Base-by-base conservation (phyloP, 1,140 invertebrate genomes). In the Brachionus calyciflorus region DNA sequence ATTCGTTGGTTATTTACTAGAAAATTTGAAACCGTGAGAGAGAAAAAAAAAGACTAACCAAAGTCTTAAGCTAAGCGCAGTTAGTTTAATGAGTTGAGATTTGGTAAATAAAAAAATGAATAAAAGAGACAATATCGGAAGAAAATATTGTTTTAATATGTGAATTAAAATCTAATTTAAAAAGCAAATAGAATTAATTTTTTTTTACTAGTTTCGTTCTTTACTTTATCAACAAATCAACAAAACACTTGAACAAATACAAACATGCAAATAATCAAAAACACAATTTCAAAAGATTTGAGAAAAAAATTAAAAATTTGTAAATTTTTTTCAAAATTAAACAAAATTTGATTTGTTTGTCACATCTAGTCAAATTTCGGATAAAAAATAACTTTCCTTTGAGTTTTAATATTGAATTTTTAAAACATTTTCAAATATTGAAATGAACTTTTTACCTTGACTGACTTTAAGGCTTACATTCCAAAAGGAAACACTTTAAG, bases 101-200 rank as follows among this genome's bases (percentile, higher is more conserved):
- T 37, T 60, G 28, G 53, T 33, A 60, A 60, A 60, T 33, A 33
- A 19, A 17, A 19, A 19, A 19, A 30, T 65, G 33, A 65, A 44
- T 41, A 24, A 65, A 26, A 21, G 9, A 41, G 17, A 65, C 28
- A 26, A 44, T 24, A 65, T 65, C 60, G 60, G 60, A 65, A 65
- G 24, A 65, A 37, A 65, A 65, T 65, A 65, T 65, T 65, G 60
- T 65, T 65, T 65, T 65, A 65, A 65, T 65, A 65, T 65, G 60
- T 44, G 60, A 44, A 65, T 65, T 65, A 65, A 65, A 65, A 65
- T 44, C 60, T 65, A 65, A 65, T 65, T 60, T 60, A 33, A 60
- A 60, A 33, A 60, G 55, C 37, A 60, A 60, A 60, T 60, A 60
- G 44, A 44, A 65, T 44, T 65, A 44, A 65, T 41, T 26, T 44